These are phyloP conservation scores for Subanguina moxae DNA, from an alignment of 1,140 invertebrate genomes.

Conservation along the genomic window DNA sequence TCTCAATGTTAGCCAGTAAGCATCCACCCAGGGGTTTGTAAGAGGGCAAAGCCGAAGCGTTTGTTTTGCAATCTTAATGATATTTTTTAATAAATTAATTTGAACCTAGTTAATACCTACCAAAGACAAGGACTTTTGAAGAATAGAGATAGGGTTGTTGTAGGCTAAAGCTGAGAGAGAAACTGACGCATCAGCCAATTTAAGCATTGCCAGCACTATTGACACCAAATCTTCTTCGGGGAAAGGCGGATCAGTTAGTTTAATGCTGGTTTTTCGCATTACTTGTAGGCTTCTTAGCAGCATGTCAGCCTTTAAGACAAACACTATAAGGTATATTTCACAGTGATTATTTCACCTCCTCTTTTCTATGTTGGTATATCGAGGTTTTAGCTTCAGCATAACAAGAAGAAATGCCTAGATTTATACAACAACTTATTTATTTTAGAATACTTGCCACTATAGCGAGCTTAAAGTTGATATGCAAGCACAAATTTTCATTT, in stretches of 20 bases:
- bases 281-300: not conserved
- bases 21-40: not conserved
- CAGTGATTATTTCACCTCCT: not conserved
- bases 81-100: not conserved
- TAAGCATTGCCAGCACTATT: not conserved
- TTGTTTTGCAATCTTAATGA: not conserved
- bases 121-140: not conserved
- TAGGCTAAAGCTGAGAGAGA: constrained; percentile 1
- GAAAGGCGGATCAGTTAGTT: not conserved
- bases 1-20: not conserved
- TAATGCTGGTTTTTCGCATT: not conserved
- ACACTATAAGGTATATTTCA: not conserved
- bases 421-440: too few species aligned
- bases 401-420: constrained; percentile 3
- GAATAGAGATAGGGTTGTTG: not conserved
- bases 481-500: too few species aligned
- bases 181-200: not conserved
- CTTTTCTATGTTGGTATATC: not conserved
- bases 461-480: too few species aligned
- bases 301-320: not conserved
- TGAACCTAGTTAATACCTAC: not conserved
- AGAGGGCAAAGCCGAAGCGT: not conserved
- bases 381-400: not conserved
- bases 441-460: too few species aligned
- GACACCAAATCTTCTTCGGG: not conserved